These are phyloP conservation scores for Columba guinea DNA, from an alignment of 2,797 vertebrate genomes.

Conservation along the genomic window DNA sequence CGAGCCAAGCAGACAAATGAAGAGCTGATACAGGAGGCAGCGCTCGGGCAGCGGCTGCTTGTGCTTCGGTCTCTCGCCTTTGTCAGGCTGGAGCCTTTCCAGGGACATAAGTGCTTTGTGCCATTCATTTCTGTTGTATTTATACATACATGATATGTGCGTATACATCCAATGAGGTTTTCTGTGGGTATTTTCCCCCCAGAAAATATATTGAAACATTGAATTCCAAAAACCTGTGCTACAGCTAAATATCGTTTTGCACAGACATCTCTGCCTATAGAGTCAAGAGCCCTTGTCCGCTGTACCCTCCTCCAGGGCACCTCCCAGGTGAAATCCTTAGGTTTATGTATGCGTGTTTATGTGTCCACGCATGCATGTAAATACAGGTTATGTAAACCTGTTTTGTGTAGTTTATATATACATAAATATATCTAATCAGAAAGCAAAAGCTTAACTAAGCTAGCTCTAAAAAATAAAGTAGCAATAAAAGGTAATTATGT, in stretches of 20 bases:
- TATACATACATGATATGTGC: fast-evolving
- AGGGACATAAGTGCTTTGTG: not conserved
- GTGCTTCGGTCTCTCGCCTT: not conserved
- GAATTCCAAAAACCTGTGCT: not conserved
- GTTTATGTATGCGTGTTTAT: not conserved
- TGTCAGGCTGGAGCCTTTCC: not conserved
- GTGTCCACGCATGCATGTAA: fast-evolving
- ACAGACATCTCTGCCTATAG: not conserved
- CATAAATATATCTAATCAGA: not conserved
- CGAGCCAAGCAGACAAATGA: not conserved
- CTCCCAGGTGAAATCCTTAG: not conserved
- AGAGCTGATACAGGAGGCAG: not conserved
- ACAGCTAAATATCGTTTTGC: not conserved
- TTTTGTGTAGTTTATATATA: too few relatives aligned
- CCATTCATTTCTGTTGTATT: not conserved
- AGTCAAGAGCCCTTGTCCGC: not conserved
- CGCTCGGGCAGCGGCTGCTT: not conserved
- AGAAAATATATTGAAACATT: not conserved
- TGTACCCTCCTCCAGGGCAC: not conserved
- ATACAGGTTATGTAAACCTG: not conserved
- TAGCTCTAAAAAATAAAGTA: not conserved
- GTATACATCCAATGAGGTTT: not conserved
- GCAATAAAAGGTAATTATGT: not conserved
- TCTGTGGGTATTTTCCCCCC: fast-evolving
- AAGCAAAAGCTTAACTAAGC: not conserved